A percentile compares a stretch with the other conserved stretches of the same genome.
These are phyloP conservation scores for Gobiocypris rarus DNA, from an alignment of 2,113 vertebrate genomes.

Conservation along the genomic window DNA sequence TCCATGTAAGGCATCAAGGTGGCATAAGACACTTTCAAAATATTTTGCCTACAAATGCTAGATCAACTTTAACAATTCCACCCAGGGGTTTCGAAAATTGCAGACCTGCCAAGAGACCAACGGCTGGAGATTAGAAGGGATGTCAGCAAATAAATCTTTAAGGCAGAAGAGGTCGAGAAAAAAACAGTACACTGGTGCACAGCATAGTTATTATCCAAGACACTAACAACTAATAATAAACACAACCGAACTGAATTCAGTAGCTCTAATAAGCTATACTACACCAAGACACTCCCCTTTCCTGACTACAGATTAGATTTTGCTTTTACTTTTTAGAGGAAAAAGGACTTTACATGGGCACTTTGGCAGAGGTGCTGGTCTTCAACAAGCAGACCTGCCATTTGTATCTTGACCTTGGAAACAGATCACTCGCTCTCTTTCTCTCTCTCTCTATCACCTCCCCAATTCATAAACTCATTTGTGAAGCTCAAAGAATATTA, in stretches of 20 bases:
- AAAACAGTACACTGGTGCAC: background rate
- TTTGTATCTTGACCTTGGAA: conserved; percentile 25
- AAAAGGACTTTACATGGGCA: background rate
- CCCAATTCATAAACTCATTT: background rate
- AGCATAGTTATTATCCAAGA: conserved; percentile 2
- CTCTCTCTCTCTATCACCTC: background rate
- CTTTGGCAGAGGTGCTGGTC: background rate
- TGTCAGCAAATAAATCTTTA: conserved; percentile 15
- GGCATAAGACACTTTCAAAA: conserved; percentile 7
- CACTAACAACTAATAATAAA: background rate
- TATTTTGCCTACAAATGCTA: background rate
- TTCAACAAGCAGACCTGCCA: conserved; percentile 7
- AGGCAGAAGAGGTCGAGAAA: background rate
- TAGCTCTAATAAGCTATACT: background rate
- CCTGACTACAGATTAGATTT: background rate
- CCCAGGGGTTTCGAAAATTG: conserved; percentile 19
- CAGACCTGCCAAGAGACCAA: background rate
- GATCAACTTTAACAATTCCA: conserved; percentile 1
- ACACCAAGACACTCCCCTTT: background rate
- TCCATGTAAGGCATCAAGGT: background rate
- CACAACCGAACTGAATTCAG: conserved; percentile 3
- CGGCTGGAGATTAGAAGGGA: conserved; percentile 15
- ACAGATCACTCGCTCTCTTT: background rate
- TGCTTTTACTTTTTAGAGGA: background rate
- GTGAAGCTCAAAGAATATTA: background rate